Evolutionary conservation across 2,113 vertebrate genomes (phyloP).

Genomic region (Rana temporaria): DNA sequence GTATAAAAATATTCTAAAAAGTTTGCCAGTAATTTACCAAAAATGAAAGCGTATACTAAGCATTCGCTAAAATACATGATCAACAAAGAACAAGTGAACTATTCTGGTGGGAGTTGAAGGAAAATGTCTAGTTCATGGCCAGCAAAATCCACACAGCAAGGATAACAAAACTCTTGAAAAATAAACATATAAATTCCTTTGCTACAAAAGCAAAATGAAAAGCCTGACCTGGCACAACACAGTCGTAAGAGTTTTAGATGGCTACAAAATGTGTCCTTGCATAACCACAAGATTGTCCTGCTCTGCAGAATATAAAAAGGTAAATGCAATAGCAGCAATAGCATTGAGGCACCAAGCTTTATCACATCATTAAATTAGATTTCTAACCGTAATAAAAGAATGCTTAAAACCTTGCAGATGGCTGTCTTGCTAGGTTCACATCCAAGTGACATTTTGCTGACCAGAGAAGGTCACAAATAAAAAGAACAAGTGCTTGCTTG

Average conservation of each 20-base stretch:
- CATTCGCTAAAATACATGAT: background rate
- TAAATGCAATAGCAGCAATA: slow-evolving; percentile 46
- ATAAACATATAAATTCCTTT: slow-evolving; percentile 47
- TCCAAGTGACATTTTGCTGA: slow-evolving; percentile 47
- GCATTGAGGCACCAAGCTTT: slow-evolving; percentile 48
- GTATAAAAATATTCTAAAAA: too few relatives aligned
- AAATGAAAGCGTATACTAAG: too few relatives aligned
- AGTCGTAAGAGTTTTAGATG: slow-evolving; percentile 53
- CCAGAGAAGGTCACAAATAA: slow-evolving; percentile 46
- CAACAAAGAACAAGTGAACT: slow-evolving; percentile 1
- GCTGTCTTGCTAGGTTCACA: slow-evolving; percentile 45
- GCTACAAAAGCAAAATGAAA: slow-evolving; percentile 36
- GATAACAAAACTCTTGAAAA: slow-evolving; percentile 34
- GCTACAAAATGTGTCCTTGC: slow-evolving; percentile 51
- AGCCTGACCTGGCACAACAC: slow-evolving; percentile 42
- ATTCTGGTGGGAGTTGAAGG: background rate
- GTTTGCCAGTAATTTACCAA: too few relatives aligned
- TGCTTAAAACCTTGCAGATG: slow-evolving; percentile 46
- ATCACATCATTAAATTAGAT: slow-evolving; percentile 56
- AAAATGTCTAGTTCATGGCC: slow-evolving; percentile 35
- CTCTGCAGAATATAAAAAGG: slow-evolving; percentile 49
- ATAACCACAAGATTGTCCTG: slow-evolving; percentile 49
- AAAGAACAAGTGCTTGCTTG: slow-evolving; percentile 31
- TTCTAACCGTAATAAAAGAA: slow-evolving; percentile 49
- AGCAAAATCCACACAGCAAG: slow-evolving; percentile 20